These are phyloP conservation scores for Piaya cayana DNA, from an alignment of 2,113 vertebrate species.

Conservation along the genomic window DNA sequence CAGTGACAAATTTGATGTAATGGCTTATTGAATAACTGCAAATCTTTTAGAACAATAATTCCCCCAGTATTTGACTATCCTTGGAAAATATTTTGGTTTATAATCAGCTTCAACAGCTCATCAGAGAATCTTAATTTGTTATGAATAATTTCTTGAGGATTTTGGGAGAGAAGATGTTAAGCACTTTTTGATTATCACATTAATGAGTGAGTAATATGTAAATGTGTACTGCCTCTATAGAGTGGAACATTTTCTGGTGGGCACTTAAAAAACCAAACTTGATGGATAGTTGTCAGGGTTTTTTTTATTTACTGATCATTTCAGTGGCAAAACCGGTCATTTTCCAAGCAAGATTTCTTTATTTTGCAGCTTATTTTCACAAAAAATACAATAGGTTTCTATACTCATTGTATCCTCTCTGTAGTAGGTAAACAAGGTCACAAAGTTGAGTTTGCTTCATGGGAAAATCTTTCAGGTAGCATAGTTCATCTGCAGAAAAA, in stretches of 20 bases:
- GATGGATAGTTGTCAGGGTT: background rate
- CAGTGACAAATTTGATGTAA: background rate
- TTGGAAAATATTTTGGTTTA: background rate
- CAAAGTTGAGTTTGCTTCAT: background rate
- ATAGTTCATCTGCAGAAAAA: background rate
- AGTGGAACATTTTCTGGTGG: background rate
- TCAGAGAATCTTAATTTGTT: background rate
- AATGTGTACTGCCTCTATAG: background rate
- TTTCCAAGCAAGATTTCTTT: background rate
- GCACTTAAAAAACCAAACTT: background rate
- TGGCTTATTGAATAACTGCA: background rate
- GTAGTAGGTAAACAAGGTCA: background rate
- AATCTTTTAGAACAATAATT: constrained; percentile 1
- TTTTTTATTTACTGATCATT: background rate
- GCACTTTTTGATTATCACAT: background rate
- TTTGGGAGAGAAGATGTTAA: background rate
- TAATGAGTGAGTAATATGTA: background rate
- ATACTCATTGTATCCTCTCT: background rate
- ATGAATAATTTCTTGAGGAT: background rate
- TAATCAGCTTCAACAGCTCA: background rate
- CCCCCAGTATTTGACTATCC: background rate
- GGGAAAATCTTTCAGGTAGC: background rate
- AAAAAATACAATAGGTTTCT: background rate
- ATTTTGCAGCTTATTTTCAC: background rate
- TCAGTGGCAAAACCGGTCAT: background rate